These are phyloP conservation scores for Chelon labrosus DNA, from an alignment of 2,797 vertebrate species.

Conservation along the genomic window DNA sequence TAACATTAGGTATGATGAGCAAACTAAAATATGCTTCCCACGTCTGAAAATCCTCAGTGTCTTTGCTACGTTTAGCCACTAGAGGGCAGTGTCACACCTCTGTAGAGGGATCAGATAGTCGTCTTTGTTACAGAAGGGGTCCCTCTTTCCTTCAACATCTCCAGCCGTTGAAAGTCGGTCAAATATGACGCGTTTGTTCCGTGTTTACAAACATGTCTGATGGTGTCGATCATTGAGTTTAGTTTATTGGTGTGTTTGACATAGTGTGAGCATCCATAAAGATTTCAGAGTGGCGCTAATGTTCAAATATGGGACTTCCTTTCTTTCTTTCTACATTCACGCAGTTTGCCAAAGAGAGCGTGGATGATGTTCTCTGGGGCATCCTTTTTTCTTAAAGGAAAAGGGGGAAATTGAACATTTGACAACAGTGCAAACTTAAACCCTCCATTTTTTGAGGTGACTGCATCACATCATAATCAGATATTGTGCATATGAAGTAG, in stretches of 20 bases:
- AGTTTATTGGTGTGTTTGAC: neutral
- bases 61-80: neutral
- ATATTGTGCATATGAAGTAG: no score
- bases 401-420: no score
- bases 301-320: neutral
- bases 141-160: neutral
- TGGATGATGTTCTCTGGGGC: no score
- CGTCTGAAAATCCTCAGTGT: constrained; percentile 1
- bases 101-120: no score
- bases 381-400: no score
- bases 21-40: neutral
- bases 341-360: no score
- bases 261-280: accelerated
- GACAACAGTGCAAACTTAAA: no score
- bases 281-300: neutral
- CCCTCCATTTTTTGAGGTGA: no score
- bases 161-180: constrained; percentile 37
- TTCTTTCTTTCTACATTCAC: no score
- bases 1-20: no score
- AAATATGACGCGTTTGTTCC: constrained; percentile 47
- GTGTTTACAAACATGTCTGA: constrained; percentile 34
- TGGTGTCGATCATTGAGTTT: neutral
- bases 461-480: no score
- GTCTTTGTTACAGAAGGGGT: constrained; percentile 2
- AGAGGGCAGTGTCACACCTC: constrained; percentile 29